Evolutionary conservation across 2,797 vertebrate species (phyloP).

Genomic region (Danio albolineatus): DNA sequence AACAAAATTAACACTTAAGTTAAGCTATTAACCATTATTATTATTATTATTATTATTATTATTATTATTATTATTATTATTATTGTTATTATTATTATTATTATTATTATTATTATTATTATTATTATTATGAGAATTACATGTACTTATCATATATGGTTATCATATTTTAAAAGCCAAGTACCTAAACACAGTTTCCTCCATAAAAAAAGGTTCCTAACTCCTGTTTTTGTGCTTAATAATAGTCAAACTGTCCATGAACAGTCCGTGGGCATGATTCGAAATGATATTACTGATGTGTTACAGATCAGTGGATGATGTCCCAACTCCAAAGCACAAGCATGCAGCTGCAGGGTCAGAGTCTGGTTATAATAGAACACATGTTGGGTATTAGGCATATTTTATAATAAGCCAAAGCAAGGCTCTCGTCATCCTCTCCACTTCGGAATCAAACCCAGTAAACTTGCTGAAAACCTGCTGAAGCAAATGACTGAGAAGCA

Average conservation of each 20-base stretch:
- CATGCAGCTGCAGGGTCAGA: conserved; percentile 30
- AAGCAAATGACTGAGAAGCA: neutral
- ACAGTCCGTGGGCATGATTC: conserved; percentile 5
- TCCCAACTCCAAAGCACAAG: conserved; percentile 4
- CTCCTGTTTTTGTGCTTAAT: neutral
- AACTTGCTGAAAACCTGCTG: conserved; percentile 1
- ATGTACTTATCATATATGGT: neutral
- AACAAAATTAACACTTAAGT: too few species aligned
- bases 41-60: neutral
- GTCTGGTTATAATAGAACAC: conserved; percentile 46
- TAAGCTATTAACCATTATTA: neutral
- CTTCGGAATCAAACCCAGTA: conserved; percentile 14
- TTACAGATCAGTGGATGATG: neutral
- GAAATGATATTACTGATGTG: neutral
- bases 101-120: too few species aligned
- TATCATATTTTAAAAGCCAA: neutral
- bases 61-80: neutral
- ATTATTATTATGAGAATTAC: neutral
- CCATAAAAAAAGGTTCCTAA: neutral
- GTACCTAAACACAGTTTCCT: neutral
- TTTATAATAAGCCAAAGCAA: conserved; percentile 25
- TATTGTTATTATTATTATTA: too few species aligned
- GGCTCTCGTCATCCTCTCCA: conserved; percentile 5
- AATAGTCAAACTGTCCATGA: neutral
- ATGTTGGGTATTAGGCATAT: conserved; percentile 38